Conservation (phyloP, 2,888 invertebrate species). For the Phengaris alcon region DNA sequence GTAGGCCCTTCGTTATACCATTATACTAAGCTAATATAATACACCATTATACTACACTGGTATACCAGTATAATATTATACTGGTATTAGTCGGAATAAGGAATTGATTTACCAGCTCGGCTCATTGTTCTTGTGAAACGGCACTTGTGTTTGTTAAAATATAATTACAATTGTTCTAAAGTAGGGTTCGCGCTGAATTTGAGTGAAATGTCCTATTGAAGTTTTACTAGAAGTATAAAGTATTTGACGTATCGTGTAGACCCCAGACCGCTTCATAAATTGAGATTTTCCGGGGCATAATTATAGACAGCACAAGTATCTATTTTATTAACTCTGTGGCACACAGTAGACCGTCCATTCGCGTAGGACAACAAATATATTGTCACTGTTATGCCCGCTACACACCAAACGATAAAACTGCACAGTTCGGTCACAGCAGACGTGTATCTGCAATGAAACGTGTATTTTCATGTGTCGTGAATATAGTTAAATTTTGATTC, state of each 20-base stretch:
- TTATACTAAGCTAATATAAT: neutral
- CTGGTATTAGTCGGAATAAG: neutral
- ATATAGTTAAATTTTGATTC: too few species aligned
- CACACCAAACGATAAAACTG: too few species aligned
- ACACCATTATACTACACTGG: neutral
- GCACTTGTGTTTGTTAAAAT: slow-evolving; percentile 13
- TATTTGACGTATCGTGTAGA: neutral
- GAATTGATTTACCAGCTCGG: neutral
- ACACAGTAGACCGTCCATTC: too few species aligned
- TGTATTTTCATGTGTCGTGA: too few species aligned
- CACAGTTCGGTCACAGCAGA: too few species aligned
- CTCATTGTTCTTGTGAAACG: slow-evolving; percentile 9
- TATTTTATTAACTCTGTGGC: too few species aligned
- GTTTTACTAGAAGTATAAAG: neutral
- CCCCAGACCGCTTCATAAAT: too few species aligned
- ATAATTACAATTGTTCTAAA: slow-evolving; percentile 20
- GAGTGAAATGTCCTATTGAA: neutral
- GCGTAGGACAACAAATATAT: too few species aligned
- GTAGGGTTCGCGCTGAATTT: neutral
- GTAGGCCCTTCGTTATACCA: neutral
- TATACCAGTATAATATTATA: neutral
- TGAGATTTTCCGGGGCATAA: too few species aligned
- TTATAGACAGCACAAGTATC: too few species aligned
- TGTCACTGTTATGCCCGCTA: too few species aligned
- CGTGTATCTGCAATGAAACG: too few species aligned